These are phyloP conservation scores for Polydrusus pterygomalis DNA, from an alignment of 2,888 invertebrate species.

Conservation along the genomic window DNA sequence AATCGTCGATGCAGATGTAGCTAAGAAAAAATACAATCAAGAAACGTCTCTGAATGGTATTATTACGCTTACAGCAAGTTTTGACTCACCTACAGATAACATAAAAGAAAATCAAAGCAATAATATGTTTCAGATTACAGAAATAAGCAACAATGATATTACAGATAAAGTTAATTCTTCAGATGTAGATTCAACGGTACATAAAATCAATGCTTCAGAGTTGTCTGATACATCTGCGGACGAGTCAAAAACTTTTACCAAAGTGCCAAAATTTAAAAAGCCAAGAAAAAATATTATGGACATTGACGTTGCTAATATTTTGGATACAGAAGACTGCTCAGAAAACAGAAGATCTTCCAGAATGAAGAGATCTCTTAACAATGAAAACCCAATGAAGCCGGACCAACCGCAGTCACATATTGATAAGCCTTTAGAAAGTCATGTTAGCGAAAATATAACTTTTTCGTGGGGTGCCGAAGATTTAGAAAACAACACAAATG, in stretches of 20 bases:
- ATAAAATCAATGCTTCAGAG: background rate
- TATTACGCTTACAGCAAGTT: background rate
- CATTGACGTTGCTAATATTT: conserved; percentile 47
- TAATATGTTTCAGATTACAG: background rate
- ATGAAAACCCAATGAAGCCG: background rate
- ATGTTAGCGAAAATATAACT: background rate
- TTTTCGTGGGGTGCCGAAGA: background rate
- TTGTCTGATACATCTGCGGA: background rate
- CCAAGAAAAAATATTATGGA: conserved; percentile 43
- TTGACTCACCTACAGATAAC: background rate
- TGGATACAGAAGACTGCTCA: conserved; percentile 19
- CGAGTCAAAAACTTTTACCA: conserved; percentile 2
- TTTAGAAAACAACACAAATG: background rate
- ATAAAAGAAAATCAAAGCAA: background rate
- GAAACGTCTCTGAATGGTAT: too few species aligned
- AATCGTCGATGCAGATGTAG: background rate
- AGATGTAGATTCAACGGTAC: background rate
- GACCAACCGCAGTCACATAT: background rate
- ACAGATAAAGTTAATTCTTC: background rate
- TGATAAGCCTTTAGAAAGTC: background rate
- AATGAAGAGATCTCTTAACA: conserved; percentile 15
- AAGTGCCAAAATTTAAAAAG: conserved; percentile 20
- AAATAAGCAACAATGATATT: background rate
- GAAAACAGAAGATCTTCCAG: conserved; percentile 32
- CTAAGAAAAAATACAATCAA: background rate